These are phyloP conservation scores for Agriopis leucophaearia DNA, from an alignment of 2,888 invertebrate genomes.

Conservation along the genomic window DNA sequence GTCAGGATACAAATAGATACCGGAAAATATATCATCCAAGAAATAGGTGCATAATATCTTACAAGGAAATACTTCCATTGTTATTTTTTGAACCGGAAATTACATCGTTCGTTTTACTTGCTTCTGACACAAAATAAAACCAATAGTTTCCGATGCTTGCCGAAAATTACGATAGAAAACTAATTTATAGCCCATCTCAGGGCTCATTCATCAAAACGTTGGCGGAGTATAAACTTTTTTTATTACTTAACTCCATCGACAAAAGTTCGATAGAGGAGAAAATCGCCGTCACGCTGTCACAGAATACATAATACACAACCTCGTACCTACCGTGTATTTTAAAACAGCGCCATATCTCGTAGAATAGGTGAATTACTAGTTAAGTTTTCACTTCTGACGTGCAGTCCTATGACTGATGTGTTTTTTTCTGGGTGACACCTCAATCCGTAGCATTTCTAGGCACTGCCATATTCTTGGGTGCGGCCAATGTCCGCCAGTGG, in stretches of 20 bases:
- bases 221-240: conserved; percentile 27
- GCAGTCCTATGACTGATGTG: too few relatives aligned
- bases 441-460: too few relatives aligned
- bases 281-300: background rate
- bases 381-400: too few relatives aligned
- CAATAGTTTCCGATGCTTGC: conserved; percentile 23
- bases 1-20: too few relatives aligned
- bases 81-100: conserved; percentile 9
- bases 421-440: too few relatives aligned
- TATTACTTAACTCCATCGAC: conserved; percentile 10
- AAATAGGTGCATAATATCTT: background rate
- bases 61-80: background rate
- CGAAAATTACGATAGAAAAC: conserved; percentile 31
- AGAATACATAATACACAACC: too few relatives aligned
- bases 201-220: conserved; percentile 30
- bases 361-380: too few relatives aligned
- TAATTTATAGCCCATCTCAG: conserved; percentile 31
- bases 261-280: background rate
- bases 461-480: too few relatives aligned
- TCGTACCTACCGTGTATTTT: too few relatives aligned
- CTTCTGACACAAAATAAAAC: conserved; percentile 14
- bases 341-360: too few relatives aligned
- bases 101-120: background rate
- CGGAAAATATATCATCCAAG: too few relatives aligned
- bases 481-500: too few relatives aligned